Conservation (phyloP, 2,113 vertebrate species). For the Gavia stellata region DNA sequence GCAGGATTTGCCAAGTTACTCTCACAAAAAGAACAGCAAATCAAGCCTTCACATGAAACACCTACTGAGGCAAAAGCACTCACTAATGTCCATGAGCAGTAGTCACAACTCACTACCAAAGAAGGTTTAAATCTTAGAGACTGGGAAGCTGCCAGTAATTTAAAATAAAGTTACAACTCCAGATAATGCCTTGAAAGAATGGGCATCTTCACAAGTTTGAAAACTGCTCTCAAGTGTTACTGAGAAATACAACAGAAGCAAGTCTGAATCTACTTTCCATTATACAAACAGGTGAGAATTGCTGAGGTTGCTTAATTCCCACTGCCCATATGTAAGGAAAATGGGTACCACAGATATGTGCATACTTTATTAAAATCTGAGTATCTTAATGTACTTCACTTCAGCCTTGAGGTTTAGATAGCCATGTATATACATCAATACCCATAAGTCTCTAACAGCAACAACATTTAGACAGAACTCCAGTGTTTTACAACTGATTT, state of each 20-base stretch:
- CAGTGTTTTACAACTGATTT: background rate
- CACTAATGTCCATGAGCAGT: background rate
- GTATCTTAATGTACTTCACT: background rate
- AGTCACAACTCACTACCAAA: background rate
- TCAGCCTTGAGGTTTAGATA: background rate
- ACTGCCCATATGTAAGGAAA: background rate
- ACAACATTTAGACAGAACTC: background rate
- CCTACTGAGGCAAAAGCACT: background rate
- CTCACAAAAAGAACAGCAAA: background rate
- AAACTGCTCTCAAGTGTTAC: background rate
- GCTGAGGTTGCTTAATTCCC: background rate
- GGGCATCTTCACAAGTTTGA: background rate
- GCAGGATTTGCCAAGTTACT: background rate
- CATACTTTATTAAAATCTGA: no score
- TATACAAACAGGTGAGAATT: background rate
- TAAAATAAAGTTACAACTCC: background rate
- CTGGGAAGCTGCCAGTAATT: background rate
- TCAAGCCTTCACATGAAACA: background rate
- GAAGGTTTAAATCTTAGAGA: background rate
- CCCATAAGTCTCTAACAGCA: background rate
- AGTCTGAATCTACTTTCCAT: background rate
- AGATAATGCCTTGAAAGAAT: background rate
- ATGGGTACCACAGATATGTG: accelerated
- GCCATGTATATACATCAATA: background rate
- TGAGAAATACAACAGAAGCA: background rate